Base-by-base conservation (phyloP, 2,888 invertebrate species). In the Netelia virgata region DNA sequence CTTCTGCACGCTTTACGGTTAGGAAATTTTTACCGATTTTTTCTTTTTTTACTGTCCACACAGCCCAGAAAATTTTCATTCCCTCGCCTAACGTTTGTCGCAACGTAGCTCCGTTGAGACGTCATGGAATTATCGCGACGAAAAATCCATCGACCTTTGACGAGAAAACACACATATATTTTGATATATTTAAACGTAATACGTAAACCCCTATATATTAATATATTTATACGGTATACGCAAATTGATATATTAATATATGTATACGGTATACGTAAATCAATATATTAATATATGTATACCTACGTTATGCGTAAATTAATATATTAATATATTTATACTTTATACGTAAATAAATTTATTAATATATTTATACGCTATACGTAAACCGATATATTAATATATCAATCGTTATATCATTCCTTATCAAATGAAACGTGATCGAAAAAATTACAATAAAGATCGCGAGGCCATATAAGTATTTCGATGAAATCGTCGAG, bases 1-100 rank as follows among this genome's bases (percentile, higher is more conserved):
- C 77, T 83, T 78, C 68, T 78, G 68, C 43, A 73, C 61, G 61
- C 66, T 77, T 63, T 61, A 82, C 77, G 82, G 28, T 78, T 83
- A 73, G 72, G 66, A 41, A 73, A 73, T 78, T 78, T 83, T 78
- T 78, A 63, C 73, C 79, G 79, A 72, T 72, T 57, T 63, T 72
- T 78, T 79, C 70, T 79, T 79, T 79, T 79, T 79, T 79, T 79
- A 79, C 72, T 43, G 64, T 41, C 64, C 53, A 16, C 53, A 16
- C 53, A 16, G 41, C 64, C 18, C 23, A 16, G 18, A 28, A 16
- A 68, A 5, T 66, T 23, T 61, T 43, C 53, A 16, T 70, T 20
- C 11, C 16, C 18, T 50, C 11, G n/a, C 70, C 20, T 61, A 69
- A 50, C 78, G 78, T 63, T 78, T n/a, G 57, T 20, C 57, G 16